Conservation (phyloP, 2,797 vertebrate genomes). For the Chaunax sp. region DNA sequence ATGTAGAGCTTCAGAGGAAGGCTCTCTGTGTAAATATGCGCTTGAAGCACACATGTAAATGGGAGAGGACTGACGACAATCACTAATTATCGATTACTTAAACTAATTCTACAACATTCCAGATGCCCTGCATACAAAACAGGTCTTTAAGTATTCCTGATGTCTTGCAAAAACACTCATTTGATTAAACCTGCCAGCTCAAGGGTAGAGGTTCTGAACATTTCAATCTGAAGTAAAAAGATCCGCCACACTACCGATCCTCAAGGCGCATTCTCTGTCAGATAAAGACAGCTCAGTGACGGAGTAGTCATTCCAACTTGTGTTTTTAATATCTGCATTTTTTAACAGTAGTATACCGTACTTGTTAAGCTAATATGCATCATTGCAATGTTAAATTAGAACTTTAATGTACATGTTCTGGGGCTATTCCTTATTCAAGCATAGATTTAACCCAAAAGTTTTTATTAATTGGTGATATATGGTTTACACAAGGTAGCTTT, state of each 20-base stretch:
- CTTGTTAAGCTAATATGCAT: slow-evolving; percentile 37
- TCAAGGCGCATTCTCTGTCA: too few relatives aligned
- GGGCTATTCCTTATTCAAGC: slow-evolving; percentile 25
- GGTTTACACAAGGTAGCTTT: slow-evolving; percentile 63
- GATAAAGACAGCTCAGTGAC: slow-evolving; percentile 19
- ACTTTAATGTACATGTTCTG: slow-evolving; percentile 14
- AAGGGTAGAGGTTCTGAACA: slow-evolving; percentile 12
- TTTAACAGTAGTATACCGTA: slow-evolving; percentile 49
- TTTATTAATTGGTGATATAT: slow-evolving; percentile 47
- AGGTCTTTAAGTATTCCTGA: slow-evolving; percentile 29
- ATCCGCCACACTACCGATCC: too few relatives aligned
- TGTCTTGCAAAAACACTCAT: slow-evolving; percentile 13
- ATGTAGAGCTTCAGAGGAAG: slow-evolving; percentile 33
- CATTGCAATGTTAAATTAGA: slow-evolving; percentile 27
- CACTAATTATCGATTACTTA: slow-evolving; percentile 59
- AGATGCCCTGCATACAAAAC: slow-evolving; percentile 42
- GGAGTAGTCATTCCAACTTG: slow-evolving; percentile 18
- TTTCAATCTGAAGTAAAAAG: too few relatives aligned
- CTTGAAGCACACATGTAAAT: slow-evolving; percentile 13
- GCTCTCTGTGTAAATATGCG: slow-evolving; percentile 51
- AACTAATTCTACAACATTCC: slow-evolving; percentile 75
- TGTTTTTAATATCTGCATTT: slow-evolving; percentile 56
- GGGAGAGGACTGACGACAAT: slow-evolving; percentile 64
- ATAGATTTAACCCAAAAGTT: slow-evolving; percentile 17
- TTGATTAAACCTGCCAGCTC: neutral